phyloP scores from a whole-genome alignment of 2,888 invertebrate species.

The Gerris lacustris region DNA sequence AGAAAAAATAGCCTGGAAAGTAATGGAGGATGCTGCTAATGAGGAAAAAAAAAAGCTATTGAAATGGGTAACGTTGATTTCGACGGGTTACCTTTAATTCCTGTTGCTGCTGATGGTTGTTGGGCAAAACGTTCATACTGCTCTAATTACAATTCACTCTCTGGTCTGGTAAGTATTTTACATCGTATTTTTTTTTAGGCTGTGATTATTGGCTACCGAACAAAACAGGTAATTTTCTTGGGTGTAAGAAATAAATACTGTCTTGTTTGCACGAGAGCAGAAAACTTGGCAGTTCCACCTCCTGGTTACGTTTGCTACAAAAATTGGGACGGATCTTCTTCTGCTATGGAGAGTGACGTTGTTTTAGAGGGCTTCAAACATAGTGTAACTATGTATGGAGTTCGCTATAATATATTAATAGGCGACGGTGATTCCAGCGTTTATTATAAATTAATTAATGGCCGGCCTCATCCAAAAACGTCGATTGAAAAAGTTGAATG shows the following conservation, averaged over 20 bases:
- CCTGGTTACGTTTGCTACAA: constrained; percentile 33
- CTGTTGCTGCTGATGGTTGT: background rate
- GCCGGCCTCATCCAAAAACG: constrained; percentile 28
- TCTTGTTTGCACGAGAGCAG: constrained; percentile 30
- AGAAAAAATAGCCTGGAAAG: background rate
- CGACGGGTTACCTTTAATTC: background rate
- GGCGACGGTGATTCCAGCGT: constrained; percentile 36
- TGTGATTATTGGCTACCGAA: constrained; percentile 23
- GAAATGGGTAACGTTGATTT: background rate
- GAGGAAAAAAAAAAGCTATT: background rate
- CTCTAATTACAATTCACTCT: background rate
- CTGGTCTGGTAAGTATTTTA: background rate
- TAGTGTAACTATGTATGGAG: constrained; percentile 31
- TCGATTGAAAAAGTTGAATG: constrained; percentile 34
- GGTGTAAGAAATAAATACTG: constrained; percentile 34
- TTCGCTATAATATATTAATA: constrained; percentile 32
- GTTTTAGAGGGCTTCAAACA: constrained; percentile 33
- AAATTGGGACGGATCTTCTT: constrained; percentile 33
- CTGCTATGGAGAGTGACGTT: constrained; percentile 35
- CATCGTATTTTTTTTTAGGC: constrained; percentile 23
- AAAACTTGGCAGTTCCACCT: constrained; percentile 23
- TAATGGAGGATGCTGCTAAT: background rate
- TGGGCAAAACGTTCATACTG: background rate
- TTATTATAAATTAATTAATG: constrained; percentile 29
- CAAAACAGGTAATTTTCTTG: constrained; percentile 31